phyloP scores from a whole-genome alignment of 2,888 invertebrate genomes.

The Liopterus haemorrhoidalis region DNA sequence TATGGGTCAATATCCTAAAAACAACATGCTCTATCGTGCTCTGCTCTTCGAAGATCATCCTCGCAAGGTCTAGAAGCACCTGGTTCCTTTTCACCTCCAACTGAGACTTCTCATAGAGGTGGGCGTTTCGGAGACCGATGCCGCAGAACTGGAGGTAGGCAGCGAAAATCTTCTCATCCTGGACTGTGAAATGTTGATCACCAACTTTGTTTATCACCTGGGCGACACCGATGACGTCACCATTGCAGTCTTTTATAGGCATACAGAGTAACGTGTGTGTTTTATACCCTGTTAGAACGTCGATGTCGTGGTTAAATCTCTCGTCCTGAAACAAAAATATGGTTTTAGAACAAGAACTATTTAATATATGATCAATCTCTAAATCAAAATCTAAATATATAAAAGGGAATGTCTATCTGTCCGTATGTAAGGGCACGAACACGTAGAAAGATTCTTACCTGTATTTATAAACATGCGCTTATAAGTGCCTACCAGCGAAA shows the following conservation, averaged over 20 bases:
- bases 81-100: constrained; percentile 93
- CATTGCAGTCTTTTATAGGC: constrained; percentile 92
- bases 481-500: no score
- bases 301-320: constrained; percentile 90
- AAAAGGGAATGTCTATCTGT: no score
- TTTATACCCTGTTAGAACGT: constrained; percentile 86
- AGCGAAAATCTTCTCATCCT: constrained; percentile 86
- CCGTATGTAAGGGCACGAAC: no score
- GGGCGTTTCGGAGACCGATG: constrained; percentile 92
- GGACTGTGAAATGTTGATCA: constrained; percentile 73
- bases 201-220: constrained; percentile 86
- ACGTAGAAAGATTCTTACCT: no score
- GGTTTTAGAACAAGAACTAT: no score
- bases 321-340: constrained; percentile 57
- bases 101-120: constrained; percentile 90
- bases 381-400: no score
- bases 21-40: constrained; percentile 95
- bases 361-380: no score
- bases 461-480: no score
- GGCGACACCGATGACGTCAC: constrained; percentile 94
- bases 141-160: constrained; percentile 95
- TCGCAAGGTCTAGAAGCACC: constrained; percentile 86
- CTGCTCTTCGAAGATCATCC: constrained; percentile 95
- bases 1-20: constrained; percentile 86
- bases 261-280: constrained; percentile 89